Conservation (phyloP, 2,113 vertebrate genomes). For the Procapra przewalskii region DNA sequence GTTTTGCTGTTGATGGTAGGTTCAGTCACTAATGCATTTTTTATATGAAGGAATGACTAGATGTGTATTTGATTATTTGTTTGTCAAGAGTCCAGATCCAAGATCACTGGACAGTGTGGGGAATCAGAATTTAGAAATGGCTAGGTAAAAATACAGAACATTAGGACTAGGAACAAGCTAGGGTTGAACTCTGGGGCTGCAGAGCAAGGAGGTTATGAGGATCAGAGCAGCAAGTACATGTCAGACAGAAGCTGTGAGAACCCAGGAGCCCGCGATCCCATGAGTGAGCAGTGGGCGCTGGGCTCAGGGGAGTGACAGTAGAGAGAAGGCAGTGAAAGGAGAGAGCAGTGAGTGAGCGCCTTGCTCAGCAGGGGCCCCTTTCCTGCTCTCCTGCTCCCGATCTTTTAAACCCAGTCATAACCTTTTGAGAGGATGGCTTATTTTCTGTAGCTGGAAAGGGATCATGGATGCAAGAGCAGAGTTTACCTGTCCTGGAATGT, state of each 20-base stretch:
- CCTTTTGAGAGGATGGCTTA: neutral
- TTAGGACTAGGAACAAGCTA: neutral
- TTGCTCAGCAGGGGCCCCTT: neutral
- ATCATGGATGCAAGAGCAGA: neutral
- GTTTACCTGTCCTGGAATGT: neutral
- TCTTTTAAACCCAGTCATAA: neutral
- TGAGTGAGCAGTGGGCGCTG: neutral
- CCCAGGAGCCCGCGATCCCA: neutral
- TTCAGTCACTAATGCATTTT: neutral
- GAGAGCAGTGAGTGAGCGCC: neutral
- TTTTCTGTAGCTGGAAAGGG: neutral
- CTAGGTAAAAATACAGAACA: neutral
- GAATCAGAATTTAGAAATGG: neutral
- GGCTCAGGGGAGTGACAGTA: neutral
- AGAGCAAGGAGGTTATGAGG: neutral
- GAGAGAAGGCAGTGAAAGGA: neutral
- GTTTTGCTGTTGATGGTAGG: neutral
- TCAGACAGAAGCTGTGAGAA: neutral
- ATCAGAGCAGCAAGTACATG: neutral
- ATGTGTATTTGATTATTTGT: neutral
- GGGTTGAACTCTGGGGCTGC: neutral
- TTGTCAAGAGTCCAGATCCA: slow-evolving; percentile 4
- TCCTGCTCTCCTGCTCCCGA: neutral
- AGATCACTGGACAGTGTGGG: neutral
- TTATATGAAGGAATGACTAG: neutral